phyloP scores from a whole-genome alignment of 2,113 vertebrate species.

The Machaerirhynchus nigripectus region DNA sequence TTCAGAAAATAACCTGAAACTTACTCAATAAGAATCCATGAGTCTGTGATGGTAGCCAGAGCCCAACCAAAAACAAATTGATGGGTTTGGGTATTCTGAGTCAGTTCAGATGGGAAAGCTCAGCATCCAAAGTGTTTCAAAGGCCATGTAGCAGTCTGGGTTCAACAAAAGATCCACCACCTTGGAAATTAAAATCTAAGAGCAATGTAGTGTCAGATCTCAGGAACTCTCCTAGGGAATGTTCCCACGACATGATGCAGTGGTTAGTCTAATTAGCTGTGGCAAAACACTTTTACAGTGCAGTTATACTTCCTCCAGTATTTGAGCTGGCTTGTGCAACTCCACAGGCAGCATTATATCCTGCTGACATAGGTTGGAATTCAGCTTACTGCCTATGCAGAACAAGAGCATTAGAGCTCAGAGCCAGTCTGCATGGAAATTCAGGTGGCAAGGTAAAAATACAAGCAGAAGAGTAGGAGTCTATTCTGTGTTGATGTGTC shows the following conservation, averaged over 20 bases:
- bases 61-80: not conserved
- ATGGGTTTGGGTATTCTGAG: not conserved
- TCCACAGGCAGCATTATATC: not conserved
- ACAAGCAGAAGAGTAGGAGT: not conserved
- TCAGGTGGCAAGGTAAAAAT: not conserved
- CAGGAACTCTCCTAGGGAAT: not conserved
- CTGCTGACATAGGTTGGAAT: not conserved
- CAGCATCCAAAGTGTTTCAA: not conserved
- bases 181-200: not conserved
- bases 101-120: not conserved
- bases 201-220: not conserved
- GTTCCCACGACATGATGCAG: not conserved
- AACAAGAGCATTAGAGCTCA: not conserved
- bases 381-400: not conserved
- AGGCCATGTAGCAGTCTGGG: not conserved
- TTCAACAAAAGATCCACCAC: not conserved
- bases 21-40: not conserved
- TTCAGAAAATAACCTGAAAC: not conserved
- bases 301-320: not conserved
- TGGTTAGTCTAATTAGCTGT: not conserved
- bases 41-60: not conserved
- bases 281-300: not conserved
- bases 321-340: not conserved
- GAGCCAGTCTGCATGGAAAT: not conserved
- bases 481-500: accelerated